Conservation (phyloP, 2,797 vertebrate genomes). For the Capromys pilorides region DNA sequence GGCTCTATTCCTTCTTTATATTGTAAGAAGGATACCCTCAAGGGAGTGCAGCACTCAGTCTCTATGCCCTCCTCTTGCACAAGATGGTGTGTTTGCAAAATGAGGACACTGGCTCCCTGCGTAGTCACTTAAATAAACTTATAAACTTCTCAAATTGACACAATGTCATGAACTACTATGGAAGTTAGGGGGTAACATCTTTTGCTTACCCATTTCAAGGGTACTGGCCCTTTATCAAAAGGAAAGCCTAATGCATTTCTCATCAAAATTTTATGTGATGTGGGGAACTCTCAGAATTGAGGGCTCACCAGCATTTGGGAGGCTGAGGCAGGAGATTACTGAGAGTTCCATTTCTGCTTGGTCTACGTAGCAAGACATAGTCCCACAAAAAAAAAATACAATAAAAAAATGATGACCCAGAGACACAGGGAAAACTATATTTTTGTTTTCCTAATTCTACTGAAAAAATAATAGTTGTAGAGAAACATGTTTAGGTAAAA, state of each 20-base stretch:
- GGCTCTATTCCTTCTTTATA: too few species aligned
- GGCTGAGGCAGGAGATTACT: not conserved
- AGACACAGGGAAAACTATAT: not conserved
- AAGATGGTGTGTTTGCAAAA: too few species aligned
- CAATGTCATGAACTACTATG: too few species aligned
- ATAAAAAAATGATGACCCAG: not conserved
- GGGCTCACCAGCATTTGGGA: not conserved
- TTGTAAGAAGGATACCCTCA: too few species aligned
- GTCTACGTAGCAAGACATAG: not conserved
- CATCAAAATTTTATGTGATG: not conserved
- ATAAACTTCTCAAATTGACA: too few species aligned
- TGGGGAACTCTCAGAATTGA: not conserved
- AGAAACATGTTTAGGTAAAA: not conserved
- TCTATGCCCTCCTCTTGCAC: too few species aligned
- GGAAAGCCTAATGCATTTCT: not conserved
- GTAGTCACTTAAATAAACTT: too few species aligned
- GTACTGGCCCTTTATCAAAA: not conserved
- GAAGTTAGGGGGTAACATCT: not conserved
- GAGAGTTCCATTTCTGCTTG: not conserved
- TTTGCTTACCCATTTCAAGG: not conserved
- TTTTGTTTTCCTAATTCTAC: not conserved
- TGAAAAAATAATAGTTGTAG: not conserved
- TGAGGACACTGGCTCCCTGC: too few species aligned
- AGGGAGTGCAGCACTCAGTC: too few species aligned
- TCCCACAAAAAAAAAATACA: not conserved